phyloP scores from a whole-genome alignment of 53 echinoderm and acorn worm species.

The Zoroaster sp. region DNA sequence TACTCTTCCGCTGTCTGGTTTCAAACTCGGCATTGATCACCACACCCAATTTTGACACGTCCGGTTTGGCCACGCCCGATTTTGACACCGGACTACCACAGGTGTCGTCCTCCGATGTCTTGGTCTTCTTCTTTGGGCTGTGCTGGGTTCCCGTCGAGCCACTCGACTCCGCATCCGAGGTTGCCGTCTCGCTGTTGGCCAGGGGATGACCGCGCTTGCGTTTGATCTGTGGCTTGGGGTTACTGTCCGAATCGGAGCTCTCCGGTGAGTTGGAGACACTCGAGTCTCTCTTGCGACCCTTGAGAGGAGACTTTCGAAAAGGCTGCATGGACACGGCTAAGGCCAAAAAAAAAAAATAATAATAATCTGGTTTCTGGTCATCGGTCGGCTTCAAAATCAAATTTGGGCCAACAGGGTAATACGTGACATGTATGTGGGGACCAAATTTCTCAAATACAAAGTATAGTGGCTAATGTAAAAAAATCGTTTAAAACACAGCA shows the following conservation, averaged over 20 bases:
- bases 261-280: slow-evolving; percentile 45
- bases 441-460: too few species aligned
- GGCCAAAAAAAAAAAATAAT: not conserved
- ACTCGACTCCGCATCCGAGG: slow-evolving; percentile 30
- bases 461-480: too few species aligned
- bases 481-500: too few species aligned
- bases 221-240: slow-evolving; percentile 46
- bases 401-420: not conserved
- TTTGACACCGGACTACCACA: not conserved
- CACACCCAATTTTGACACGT: not conserved
- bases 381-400: too few species aligned
- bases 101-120: slow-evolving; percentile 26
- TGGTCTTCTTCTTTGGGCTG: slow-evolving; percentile 51
- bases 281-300: slow-evolving; percentile 35
- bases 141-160: not conserved
- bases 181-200: not conserved
- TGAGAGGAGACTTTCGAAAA: slow-evolving; percentile 32
- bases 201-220: not conserved
- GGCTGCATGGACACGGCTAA: slow-evolving; percentile 32
- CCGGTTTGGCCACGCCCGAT: not conserved
- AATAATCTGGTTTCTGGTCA: too few species aligned
- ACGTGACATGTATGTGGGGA: not conserved
- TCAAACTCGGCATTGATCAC: slow-evolving; percentile 54
- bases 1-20: slow-evolving; percentile 80
- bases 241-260: slow-evolving; percentile 56